These are phyloP conservation scores for Oncorhynchus masou DNA, from an alignment of 2,113 vertebrate species.

Conservation along the genomic window DNA sequence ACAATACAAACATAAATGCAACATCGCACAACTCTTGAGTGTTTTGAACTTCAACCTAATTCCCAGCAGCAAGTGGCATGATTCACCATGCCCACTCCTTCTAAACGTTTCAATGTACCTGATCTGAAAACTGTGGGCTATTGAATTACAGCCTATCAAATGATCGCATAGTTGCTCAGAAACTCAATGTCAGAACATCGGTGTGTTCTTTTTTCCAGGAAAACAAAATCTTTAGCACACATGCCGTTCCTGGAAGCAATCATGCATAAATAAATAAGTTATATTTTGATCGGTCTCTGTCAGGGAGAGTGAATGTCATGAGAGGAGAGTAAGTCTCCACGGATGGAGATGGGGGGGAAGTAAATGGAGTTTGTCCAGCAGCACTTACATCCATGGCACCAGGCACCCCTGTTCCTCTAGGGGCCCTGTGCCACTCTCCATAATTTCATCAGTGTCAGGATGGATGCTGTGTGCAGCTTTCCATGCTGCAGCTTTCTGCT, in stretches of 20 bases:
- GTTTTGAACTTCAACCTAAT: conserved; percentile 47
- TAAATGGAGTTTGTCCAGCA: conserved; percentile 57
- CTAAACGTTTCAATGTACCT: conserved; percentile 43
- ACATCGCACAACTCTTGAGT: conserved; percentile 14
- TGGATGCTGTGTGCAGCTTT: conserved; percentile 44
- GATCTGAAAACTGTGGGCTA: conserved; percentile 48
- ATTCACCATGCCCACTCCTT: conserved; percentile 22
- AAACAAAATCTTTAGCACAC: conserved; percentile 42
- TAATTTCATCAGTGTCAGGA: conserved; percentile 60
- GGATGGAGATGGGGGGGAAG: conserved; percentile 11
- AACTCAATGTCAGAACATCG: conserved; percentile 51
- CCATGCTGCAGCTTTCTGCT: conserved; percentile 25
- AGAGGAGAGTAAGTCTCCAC: conserved; percentile 21
- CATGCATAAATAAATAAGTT: conserved; percentile 66
- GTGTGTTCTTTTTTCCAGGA: conserved; percentile 54
- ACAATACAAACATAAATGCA: conserved; percentile 19
- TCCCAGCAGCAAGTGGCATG: conserved; percentile 36
- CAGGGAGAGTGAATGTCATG: conserved; percentile 51
- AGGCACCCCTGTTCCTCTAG: conserved; percentile 44
- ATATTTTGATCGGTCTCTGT: conserved; percentile 65
- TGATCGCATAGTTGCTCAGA: conserved; percentile 64
- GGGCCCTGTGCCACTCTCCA: conserved; percentile 59
- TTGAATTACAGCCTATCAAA: conserved; percentile 49
- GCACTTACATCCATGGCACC: conserved; percentile 64
- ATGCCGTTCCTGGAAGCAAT: conserved; percentile 62